Evolutionary conservation across 2,888 invertebrate genomes (phyloP).

Genomic region (Erynnis tages): DNA sequence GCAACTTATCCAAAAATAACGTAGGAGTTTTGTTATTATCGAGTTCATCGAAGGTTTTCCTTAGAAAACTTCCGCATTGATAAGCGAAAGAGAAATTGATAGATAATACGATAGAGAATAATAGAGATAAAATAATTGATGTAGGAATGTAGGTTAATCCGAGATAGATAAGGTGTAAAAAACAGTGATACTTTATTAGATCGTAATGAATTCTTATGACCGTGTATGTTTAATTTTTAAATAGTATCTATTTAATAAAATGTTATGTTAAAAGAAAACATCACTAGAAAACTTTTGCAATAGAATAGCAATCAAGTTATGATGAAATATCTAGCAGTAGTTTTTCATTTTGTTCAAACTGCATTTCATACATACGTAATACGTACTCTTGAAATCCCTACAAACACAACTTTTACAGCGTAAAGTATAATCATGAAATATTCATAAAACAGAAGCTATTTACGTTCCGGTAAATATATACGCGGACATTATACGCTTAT

Average conservation of each 20-base stretch:
- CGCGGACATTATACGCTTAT: conserved; percentile 31
- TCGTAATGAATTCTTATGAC: too few relatives aligned
- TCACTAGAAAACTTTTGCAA: too few relatives aligned
- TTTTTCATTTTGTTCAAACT: neutral
- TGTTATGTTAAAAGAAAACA: too few relatives aligned
- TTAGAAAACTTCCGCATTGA: too few relatives aligned
- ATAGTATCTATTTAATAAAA: too few relatives aligned
- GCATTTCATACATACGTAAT: conserved; percentile 26
- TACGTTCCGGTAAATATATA: conserved; percentile 33
- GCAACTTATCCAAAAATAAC: neutral
- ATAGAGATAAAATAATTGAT: too few relatives aligned
- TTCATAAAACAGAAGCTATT: conserved; percentile 49
- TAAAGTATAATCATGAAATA: conserved; percentile 45
- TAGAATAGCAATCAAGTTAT: too few relatives aligned
- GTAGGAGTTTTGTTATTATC: too few relatives aligned
- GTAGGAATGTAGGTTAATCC: neutral
- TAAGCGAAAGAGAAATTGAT: neutral
- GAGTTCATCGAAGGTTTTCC: too few relatives aligned
- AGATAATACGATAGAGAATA: neutral
- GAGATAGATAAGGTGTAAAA: neutral
- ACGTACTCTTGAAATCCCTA: conserved; percentile 37
- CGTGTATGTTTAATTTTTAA: too few relatives aligned
- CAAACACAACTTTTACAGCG: conserved; percentile 40
- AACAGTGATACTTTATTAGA: too few relatives aligned
- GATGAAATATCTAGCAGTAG: too few relatives aligned